Conservation (phyloP, 2,113 vertebrate species). For the Sphaerodactylus townsendi region DNA sequence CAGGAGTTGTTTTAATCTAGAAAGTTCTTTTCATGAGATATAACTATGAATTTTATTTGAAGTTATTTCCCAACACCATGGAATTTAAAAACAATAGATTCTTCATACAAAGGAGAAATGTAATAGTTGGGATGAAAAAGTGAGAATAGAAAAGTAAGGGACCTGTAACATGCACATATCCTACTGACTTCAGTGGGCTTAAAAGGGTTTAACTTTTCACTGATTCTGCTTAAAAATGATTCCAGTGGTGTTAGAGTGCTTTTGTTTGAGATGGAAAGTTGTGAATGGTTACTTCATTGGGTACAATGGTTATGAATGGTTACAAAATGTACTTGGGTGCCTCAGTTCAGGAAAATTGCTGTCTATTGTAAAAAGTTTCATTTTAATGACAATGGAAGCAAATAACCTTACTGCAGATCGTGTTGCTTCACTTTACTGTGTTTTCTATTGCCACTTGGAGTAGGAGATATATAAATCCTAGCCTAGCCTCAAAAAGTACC, state of each 20-base stretch:
- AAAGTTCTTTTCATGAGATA: neutral
- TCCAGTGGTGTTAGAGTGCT: neutral
- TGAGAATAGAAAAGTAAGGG: fast-evolving
- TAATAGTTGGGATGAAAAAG: neutral
- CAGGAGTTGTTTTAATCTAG: neutral
- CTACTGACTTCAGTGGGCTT: too few relatives aligned
- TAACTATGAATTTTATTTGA: neutral
- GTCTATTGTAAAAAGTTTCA: neutral
- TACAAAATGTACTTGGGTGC: neutral
- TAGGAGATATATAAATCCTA: neutral
- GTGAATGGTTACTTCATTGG: neutral
- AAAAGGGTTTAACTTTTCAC: neutral
- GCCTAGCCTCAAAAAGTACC: neutral
- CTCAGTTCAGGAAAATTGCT: neutral
- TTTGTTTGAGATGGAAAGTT: neutral
- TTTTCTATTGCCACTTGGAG: neutral
- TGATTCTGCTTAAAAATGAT: neutral
- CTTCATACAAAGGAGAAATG: fast-evolving
- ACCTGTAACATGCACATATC: fast-evolving
- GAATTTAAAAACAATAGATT: fast-evolving
- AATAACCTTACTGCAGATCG: neutral
- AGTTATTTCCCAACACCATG: neutral
- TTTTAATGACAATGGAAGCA: neutral
- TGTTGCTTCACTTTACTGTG: neutral
- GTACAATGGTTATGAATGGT: neutral